Percentiles rank a stretch among this genome's conserved stretches.
Conservation (phyloP, 2,113 vertebrate species). For the Morone saxatilis region DNA sequence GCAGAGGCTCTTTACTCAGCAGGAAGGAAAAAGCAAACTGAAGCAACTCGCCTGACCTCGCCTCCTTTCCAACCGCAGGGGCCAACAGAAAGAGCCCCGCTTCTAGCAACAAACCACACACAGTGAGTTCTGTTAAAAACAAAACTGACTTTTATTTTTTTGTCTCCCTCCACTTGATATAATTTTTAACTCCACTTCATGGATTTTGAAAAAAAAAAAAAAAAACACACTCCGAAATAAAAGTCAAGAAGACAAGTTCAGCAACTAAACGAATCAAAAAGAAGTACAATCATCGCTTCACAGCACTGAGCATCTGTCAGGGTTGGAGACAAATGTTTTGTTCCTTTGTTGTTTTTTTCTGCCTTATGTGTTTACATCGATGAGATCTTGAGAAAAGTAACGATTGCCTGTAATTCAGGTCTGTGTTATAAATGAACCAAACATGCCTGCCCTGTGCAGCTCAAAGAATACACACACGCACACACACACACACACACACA, state of each 20-base stretch:
- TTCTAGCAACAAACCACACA: slow-evolving; percentile 65
- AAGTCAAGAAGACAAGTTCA: slow-evolving; percentile 68
- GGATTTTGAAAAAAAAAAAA: slow-evolving; percentile 74
- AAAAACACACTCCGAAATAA: slow-evolving; percentile 47
- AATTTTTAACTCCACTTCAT: slow-evolving; percentile 77
- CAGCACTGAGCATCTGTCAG: slow-evolving; percentile 74
- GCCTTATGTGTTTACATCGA: slow-evolving; percentile 52
- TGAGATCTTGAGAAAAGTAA: slow-evolving; percentile 56
- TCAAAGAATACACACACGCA: slow-evolving; percentile 38
- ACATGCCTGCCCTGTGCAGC: slow-evolving; percentile 64
- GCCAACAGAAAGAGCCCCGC: background rate
- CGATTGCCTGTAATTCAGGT: slow-evolving; percentile 53
- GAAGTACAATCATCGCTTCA: slow-evolving; percentile 73
- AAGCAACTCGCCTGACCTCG: slow-evolving; percentile 45
- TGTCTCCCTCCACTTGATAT: slow-evolving; percentile 78
- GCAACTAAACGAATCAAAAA: slow-evolving; percentile 61
- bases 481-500: slow-evolving; percentile 16
- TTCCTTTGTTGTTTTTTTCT: slow-evolving; percentile 45
- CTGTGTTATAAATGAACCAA: slow-evolving; percentile 58
- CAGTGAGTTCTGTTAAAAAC: slow-evolving; percentile 80
- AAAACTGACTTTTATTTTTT: slow-evolving; percentile 80
- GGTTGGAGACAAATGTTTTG: slow-evolving; percentile 72
- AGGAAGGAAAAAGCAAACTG: slow-evolving; percentile 46
- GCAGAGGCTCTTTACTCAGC: slow-evolving; percentile 45
- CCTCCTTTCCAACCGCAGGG: slow-evolving; percentile 55